Evolutionary conservation across 2,113 vertebrate genomes (phyloP).

Genomic region (Rhadina sibilatrix): DNA sequence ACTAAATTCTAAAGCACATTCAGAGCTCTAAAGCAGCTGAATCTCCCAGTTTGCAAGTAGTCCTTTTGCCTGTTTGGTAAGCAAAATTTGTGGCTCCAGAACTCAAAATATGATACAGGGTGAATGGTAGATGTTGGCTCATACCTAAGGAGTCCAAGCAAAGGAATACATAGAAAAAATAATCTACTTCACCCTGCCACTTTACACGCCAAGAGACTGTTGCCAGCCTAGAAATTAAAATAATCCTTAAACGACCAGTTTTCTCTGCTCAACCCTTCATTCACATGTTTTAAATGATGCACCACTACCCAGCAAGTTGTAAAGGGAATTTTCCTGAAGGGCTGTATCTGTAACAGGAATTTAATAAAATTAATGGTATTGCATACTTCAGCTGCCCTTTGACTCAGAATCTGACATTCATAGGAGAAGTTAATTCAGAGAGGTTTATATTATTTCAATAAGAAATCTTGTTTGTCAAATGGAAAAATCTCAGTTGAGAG

Average conservation of each 20-base stretch:
- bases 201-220: neutral
- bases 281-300: neutral
- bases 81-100: too few species aligned
- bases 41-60: neutral
- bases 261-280: neutral
- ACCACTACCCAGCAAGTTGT: neutral
- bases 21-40: neutral
- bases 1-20: neutral
- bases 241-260: neutral
- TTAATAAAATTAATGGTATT: neutral
- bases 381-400: neutral
- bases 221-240: neutral
- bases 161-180: neutral
- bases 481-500: neutral
- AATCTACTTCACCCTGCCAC: neutral
- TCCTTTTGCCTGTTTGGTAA: neutral
- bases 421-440: neutral
- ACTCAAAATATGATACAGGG: neutral
- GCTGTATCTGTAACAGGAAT: neutral
- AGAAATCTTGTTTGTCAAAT: neutral
- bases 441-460: neutral
- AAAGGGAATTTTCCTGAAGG: neutral
- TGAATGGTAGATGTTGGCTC: neutral
- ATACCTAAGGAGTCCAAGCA: neutral
- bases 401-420: neutral